phyloP scores from a whole-genome alignment of 2,888 invertebrate genomes.

The Leptinotarsa haldemani region DNA sequence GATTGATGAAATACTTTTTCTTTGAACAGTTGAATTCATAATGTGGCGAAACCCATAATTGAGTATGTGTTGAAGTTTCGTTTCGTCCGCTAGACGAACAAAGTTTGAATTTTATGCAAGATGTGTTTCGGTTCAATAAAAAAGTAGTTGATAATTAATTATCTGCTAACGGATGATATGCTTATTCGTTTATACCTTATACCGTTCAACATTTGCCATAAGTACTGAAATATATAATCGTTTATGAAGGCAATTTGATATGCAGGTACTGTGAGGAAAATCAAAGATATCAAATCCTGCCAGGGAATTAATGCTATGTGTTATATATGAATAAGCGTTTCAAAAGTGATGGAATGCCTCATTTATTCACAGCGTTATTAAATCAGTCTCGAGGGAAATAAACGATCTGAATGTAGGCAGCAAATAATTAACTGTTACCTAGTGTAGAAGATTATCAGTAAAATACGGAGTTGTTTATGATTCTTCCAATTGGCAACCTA shows the following conservation, averaged over 20 bases:
- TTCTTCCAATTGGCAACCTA: slow-evolving; percentile 6
- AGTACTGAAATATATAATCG: not conserved
- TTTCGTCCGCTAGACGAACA: too few species aligned
- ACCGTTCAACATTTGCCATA: too few species aligned
- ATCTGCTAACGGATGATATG: too few species aligned
- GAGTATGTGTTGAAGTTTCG: too few species aligned
- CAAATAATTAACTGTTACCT: slow-evolving; percentile 16
- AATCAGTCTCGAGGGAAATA: slow-evolving; percentile 13
- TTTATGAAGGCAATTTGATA: not conserved
- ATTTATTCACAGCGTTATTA: slow-evolving; percentile 6
- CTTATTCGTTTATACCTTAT: too few species aligned
- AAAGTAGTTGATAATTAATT: too few species aligned
- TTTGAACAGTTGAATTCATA: too few species aligned
- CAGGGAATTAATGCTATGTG: slow-evolving; percentile 3
- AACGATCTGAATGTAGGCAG: slow-evolving; percentile 9
- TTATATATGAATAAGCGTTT: not conserved
- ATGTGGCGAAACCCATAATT: too few species aligned
- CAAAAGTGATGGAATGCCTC: slow-evolving; percentile 12
- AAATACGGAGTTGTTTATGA: slow-evolving; percentile 13
- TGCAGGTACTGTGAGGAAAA: slow-evolving; percentile 10
- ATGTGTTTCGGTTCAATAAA: too few species aligned
- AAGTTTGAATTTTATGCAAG: too few species aligned
- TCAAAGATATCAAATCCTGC: slow-evolving; percentile 3
- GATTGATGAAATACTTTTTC: too few species aligned
- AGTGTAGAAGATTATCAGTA: not conserved